Evolutionary conservation across 2,888 invertebrate species (phyloP), one percentile per base, ranked within the genome.

Genomic region (Spisula solida): DNA sequence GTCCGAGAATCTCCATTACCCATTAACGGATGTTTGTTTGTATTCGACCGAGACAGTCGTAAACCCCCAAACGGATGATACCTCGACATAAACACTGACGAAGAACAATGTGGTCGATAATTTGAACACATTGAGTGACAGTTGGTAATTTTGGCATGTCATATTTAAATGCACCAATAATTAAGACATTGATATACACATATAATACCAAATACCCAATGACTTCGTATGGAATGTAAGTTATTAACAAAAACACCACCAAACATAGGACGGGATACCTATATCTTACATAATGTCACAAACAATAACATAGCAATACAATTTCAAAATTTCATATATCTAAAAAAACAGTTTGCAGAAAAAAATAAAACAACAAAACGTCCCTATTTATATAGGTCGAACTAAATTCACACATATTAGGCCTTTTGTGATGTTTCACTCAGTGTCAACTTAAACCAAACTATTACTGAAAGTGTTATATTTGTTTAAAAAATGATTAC

Each of bases 141-240:
- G 60, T 82, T 82, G 85, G 55, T 81, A 84, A 88, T 90, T 90
- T 90, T 90, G 88, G 86, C 87, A 88, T 86, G 86, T 78, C 25
- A 60, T n/a, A 25, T 79, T 82, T 78, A 56, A 86, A 81, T 86
- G 81, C 86, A 86, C 75, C 86, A 81, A 86, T 86, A 34, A 34
- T 75, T 81, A 25, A 86, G 81, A 86, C 86, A 86, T 86, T 70
- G n/a, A 81, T 81, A 86, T 86, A 85, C n/a, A 75, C 10, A 75
- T 75, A 34, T 75, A 55, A 85, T 56, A 85, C 81, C 60, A 60
- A 82, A 79, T 79, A 78, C 51, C 47, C 78, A 87, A 87, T 87
- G 87, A 47, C 78, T 60, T 60, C 41, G 10, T 47, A 86, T 93
- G 93, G 93, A 93, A 93, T 93, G 93, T 93, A 88, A 89, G 41